These are phyloP conservation scores for Pagetopsis macropterus DNA, from an alignment of 2,797 vertebrate species.

Conservation along the genomic window DNA sequence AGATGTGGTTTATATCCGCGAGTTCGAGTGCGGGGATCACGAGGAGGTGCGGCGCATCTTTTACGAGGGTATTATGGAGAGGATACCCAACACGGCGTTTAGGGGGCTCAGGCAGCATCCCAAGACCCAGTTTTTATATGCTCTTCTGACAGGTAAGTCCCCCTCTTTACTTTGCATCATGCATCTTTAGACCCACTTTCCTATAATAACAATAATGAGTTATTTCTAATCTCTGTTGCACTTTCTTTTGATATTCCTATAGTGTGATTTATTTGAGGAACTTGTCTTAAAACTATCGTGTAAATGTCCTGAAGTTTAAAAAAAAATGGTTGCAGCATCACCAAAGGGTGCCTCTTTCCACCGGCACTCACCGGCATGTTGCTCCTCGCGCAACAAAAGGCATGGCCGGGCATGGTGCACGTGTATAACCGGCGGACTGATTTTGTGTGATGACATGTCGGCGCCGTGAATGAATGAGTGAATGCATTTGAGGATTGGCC, in stretches of 20 bases:
- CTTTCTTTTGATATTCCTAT: constrained; percentile 16
- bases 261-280: constrained; percentile 22
- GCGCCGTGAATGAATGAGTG: constrained; percentile 63
- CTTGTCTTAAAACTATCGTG: constrained; percentile 4
- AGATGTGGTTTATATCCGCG: constrained; percentile 90
- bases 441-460: constrained; percentile 67
- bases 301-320: constrained; percentile 19
- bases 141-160: constrained; percentile 90
- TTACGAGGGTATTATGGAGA: constrained; percentile 94
- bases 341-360: constrained; percentile 16
- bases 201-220: background rate
- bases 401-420: constrained; percentile 69
- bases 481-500: constrained; percentile 68
- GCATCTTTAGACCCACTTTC: constrained; percentile 10
- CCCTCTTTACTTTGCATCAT: background rate
- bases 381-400: constrained; percentile 75
- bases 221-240: background rate
- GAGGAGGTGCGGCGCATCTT: constrained; percentile 94
- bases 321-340: constrained; percentile 47
- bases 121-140: constrained; percentile 89
- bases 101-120: constrained; percentile 91
- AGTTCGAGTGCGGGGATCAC: constrained; percentile 90
- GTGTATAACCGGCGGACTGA: constrained; percentile 53
- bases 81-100: constrained; percentile 95
- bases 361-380: constrained; percentile 63